Base-by-base conservation (phyloP, 2,113 vertebrate genomes). In the Neodontobutis hainanensis region DNA sequence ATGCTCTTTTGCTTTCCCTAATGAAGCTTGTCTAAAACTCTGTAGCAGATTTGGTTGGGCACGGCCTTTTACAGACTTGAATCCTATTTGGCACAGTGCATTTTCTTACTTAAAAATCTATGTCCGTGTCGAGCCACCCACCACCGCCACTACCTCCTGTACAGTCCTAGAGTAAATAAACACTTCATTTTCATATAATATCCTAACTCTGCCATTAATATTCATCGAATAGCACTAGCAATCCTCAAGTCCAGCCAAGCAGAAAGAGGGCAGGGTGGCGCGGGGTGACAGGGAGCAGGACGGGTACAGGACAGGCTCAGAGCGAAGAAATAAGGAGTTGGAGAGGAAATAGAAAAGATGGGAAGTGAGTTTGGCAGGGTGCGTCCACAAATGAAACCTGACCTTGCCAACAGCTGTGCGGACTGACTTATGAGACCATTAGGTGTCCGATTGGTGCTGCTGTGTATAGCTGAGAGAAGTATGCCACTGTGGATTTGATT, bases 371-470 rank as follows among this genome's bases (percentile, higher is more conserved):
- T 51, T 64, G 16, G 43, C 51, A 38, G 73, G 12, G 50, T 76
- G 81, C 59, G 50, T 71, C 70, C 82, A 84, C 88, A 78, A 89
- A 89, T 82, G 75, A 86, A 89, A 85, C 78, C 75, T 90, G 90
- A 93, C 91, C 90, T 92, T 92, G 90, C 78, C 77, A 82, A 87
- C 90, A 92, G 89, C 90, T 91, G 90, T 88, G 83, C 85, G 85
- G 82, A 86, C 87, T 89, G 89, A 92, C 88, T 92, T 92, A 87
- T 87, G 88, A 91, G 87, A 91, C 86, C 88, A 91, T 92, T 90
- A 91, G 88, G 73, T 85, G 63, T 83, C 52, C 71, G 72, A 63
- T 85, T 64, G 78, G 72, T 85, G 82, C 66, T 70, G 77, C 60
- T 19, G 57, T 36, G 60, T 78, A 85, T 87, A 85, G 79, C 77